A percentile compares a stretch with the other conserved stretches of the same genome.
These are phyloP conservation scores for Alcedo quadribrachys DNA, from an alignment of 2,797 vertebrate species.

Conservation along the genomic window DNA sequence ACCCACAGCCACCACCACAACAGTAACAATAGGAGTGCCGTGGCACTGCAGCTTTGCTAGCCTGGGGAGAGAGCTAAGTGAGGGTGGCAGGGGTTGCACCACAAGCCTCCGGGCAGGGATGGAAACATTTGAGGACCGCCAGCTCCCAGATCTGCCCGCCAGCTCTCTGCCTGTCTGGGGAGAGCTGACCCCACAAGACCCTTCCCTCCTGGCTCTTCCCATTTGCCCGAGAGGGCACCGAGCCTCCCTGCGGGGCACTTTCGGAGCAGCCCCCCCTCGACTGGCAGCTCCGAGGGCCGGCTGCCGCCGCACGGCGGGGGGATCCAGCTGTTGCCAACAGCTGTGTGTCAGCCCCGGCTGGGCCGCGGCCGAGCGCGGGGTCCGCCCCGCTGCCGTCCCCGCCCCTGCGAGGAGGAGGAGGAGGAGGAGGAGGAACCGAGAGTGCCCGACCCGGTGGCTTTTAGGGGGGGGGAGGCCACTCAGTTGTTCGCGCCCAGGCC, in stretches of 20 bases:
- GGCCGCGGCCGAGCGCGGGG: constrained; percentile 9
- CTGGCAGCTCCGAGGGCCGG: neutral
- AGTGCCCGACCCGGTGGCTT: constrained; percentile 67
- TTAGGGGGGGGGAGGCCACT: constrained; percentile 50
- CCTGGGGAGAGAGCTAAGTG: neutral
- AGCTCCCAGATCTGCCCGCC: neutral
- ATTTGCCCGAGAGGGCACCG: neutral
- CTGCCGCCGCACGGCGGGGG: neutral
- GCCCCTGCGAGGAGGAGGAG: constrained; percentile 44
- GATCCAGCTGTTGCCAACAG: constrained; percentile 66
- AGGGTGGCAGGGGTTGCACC: neutral
- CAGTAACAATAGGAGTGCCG: neutral
- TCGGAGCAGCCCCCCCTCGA: neutral
- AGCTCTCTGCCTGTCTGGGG: neutral
- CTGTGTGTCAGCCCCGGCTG: constrained; percentile 19
- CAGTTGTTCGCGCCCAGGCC: neutral
- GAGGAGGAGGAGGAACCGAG: constrained; percentile 43
- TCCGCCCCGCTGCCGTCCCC: constrained; percentile 48
- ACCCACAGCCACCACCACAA: neutral
- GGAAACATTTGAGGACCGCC: neutral
- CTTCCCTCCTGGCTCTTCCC: neutral
- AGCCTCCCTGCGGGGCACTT: neutral
- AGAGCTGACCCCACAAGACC: neutral
- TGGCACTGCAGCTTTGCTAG: neutral
- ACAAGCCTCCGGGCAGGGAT: neutral